A percentile compares a stretch with the other conserved stretches of the same genome.
phyloP scores from a whole-genome alignment of 2,113 vertebrate genomes.

The Erpornis zantholeuca region DNA sequence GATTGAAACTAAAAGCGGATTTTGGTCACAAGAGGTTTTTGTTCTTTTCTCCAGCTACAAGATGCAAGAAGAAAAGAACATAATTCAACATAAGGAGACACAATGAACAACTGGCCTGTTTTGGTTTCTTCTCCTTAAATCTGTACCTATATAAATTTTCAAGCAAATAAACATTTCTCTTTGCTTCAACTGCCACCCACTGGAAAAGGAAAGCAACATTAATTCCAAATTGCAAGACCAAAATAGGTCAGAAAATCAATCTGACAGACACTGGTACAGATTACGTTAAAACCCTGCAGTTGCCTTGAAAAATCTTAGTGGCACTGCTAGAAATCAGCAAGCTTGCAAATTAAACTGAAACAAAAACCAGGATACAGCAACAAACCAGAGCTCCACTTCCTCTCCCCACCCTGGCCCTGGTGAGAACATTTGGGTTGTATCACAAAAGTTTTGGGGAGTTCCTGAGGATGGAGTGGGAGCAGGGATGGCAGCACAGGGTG shows the following conservation, averaged over 20 bases:
- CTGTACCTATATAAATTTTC: not conserved
- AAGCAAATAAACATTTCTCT: slow-evolving; percentile 47
- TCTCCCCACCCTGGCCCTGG: not conserved
- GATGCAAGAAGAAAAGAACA: not conserved
- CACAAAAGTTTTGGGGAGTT: not conserved
- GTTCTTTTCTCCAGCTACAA: not conserved
- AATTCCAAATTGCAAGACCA: not conserved
- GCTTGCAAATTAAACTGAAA: not conserved
- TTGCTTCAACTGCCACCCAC: slow-evolving; percentile 62
- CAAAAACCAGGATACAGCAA: not conserved
- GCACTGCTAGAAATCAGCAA: not conserved
- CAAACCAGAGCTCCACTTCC: not conserved
- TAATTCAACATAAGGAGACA: not conserved
- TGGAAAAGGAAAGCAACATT: slow-evolving; percentile 60
- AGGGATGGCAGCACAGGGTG: not conserved
- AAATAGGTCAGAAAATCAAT: not conserved
- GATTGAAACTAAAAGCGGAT: not conserved
- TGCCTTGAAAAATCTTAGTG: not conserved
- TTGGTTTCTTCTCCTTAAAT: not conserved
- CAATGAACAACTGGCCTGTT: not conserved
- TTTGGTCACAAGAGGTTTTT: not conserved
- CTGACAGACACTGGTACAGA: not conserved
- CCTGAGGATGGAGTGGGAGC: not conserved
- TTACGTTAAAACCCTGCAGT: not conserved
- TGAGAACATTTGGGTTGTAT: not conserved